These are phyloP conservation scores for Ailuropoda melanoleuca DNA, from an alignment of 2,113 vertebrate species.

Conservation along the genomic window DNA sequence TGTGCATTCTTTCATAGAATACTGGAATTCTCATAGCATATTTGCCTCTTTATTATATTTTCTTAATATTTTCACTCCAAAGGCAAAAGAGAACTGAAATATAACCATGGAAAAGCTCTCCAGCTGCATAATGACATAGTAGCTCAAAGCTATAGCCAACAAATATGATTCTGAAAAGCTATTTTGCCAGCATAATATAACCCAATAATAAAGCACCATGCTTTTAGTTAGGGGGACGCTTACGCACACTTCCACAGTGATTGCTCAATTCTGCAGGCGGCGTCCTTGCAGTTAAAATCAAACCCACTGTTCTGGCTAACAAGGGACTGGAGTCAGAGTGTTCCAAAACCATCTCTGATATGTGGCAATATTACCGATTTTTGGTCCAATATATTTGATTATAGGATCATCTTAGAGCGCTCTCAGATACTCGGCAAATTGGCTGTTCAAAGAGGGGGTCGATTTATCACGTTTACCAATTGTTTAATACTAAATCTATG, in stretches of 20 bases:
- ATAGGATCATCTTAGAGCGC: rapidly evolving
- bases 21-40: no score
- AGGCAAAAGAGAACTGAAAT: not conserved
- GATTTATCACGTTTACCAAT: not conserved
- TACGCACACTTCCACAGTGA: rapidly evolving
- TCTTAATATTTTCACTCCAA: not conserved
- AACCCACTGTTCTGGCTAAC: not conserved
- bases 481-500: not conserved
- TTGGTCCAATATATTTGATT: not conserved
- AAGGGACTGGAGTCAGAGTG: not conserved
- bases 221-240: not conserved
- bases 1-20: not conserved
- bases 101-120: not conserved
- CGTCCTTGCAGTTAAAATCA: not conserved
- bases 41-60: not conserved
- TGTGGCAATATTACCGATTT: not conserved
- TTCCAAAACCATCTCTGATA: not conserved
- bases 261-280: not conserved
- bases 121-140: not conserved
- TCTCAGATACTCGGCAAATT: no score
- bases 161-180: not conserved
- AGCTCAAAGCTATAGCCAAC: not conserved
- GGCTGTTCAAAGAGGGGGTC: no score
- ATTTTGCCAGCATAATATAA: not conserved
- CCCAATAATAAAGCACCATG: not conserved